Percentiles rank a stretch among this genome's conserved stretches.
These are phyloP conservation scores for Cotesia chilonis DNA, from an alignment of 1,140 invertebrate species.

Conservation along the genomic window DNA sequence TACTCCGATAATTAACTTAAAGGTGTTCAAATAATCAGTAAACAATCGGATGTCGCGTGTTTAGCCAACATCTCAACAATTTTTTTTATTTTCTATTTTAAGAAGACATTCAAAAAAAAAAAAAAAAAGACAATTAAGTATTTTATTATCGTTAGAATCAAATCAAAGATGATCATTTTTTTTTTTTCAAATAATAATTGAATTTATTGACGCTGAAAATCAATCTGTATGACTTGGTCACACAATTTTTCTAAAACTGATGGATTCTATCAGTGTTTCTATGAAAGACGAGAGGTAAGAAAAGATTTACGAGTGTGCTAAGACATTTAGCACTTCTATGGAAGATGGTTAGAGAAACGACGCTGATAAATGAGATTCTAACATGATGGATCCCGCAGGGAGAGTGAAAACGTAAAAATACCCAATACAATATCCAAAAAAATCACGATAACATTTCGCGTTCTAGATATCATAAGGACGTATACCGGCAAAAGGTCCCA, in stretches of 20 bases:
- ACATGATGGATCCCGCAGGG: conserved; percentile 36
- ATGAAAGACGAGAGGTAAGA: conserved; percentile 33
- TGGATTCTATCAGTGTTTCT: conserved; percentile 19
- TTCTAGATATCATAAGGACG: no score
- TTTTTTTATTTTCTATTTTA: conserved; percentile 41
- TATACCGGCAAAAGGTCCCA: no score
- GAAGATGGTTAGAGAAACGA: conserved; percentile 53
- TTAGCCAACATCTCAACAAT: conserved; percentile 50
- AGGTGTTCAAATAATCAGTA: conserved; percentile 41
- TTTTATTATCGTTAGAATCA: no score
- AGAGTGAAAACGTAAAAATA: no score
- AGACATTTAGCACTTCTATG: conserved; percentile 55
- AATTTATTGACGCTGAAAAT: not conserved
- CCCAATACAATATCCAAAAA: no score
- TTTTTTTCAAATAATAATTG: not conserved
- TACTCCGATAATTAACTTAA: conserved; percentile 45
- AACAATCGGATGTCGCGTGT: conserved; percentile 48
- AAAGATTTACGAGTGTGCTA: conserved; percentile 59
- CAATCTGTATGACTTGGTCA: not conserved
- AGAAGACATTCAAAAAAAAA: not conserved
- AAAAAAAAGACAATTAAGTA: no score
- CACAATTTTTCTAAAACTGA: conserved; percentile 39
- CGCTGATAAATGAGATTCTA: conserved; percentile 56
- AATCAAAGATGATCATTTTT: no score
- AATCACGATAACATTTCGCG: no score